Evolutionary conservation across 2,888 invertebrate genomes (phyloP).

Genomic region (Diplazon laetatorius): DNA sequence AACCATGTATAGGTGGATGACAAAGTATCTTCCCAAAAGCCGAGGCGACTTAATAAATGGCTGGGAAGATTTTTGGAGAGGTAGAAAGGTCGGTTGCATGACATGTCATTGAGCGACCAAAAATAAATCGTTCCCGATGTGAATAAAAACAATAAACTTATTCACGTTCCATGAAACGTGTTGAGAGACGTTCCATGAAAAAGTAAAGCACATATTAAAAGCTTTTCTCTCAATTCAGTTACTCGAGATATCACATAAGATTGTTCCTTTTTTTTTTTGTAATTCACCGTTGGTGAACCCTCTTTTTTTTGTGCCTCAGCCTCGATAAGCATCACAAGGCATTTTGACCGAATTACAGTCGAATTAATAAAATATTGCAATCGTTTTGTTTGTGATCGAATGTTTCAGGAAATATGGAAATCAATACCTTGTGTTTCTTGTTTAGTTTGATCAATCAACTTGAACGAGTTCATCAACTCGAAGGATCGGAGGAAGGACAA

Average conservation of each 20-base stretch:
- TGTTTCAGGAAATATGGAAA: constrained; percentile 4
- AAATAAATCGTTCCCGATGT: background rate
- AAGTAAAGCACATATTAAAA: background rate
- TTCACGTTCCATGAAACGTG: no score
- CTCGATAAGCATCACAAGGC: background rate
- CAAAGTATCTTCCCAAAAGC: background rate
- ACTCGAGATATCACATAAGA: background rate
- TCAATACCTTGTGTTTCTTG: background rate
- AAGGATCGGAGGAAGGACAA: background rate
- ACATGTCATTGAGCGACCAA: background rate
- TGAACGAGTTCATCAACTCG: constrained; percentile 15
- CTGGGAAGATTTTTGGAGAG: background rate
- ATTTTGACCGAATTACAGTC: background rate
- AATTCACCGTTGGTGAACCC: background rate
- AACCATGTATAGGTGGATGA: background rate
- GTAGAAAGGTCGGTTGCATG: background rate
- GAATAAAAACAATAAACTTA: no score
- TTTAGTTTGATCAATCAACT: constrained; percentile 7
- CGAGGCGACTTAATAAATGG: background rate
- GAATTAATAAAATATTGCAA: constrained; percentile 10
- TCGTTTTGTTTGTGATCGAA: background rate
- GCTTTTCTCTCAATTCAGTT: background rate
- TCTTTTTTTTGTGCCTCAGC: background rate
- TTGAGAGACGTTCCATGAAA: no score
- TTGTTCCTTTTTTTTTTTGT: background rate